These are phyloP conservation scores for Melanostoma mellinum DNA, from an alignment of 2,888 invertebrate species.

Conservation along the genomic window DNA sequence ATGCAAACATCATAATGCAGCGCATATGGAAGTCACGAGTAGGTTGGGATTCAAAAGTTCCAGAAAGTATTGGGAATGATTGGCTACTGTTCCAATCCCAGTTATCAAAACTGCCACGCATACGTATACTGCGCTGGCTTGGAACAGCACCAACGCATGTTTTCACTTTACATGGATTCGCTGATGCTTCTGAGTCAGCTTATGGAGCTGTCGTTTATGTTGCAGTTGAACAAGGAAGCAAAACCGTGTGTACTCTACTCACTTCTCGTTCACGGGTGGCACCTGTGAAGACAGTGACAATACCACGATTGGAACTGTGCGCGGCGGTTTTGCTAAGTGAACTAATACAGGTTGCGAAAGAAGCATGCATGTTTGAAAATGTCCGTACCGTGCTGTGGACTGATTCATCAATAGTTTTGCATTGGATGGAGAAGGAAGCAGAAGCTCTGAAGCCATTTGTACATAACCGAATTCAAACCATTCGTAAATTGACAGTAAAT, in stretches of 20 bases:
- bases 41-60: not conserved
- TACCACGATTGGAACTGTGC: slow-evolving; percentile 5
- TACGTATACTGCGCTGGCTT: too few species aligned
- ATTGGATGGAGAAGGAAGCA: not conserved
- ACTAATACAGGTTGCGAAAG: too few species aligned
- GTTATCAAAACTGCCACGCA: not conserved
- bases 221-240: not conserved
- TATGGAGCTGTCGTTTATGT: not conserved
- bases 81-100: slow-evolving; percentile 4
- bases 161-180: too few species aligned
- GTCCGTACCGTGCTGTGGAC: not conserved
- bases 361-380: not conserved
- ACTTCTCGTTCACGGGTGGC: not conserved
- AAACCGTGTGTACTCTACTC: not conserved
- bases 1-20: slow-evolving; percentile 33
- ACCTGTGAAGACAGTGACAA: not conserved
- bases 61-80: not conserved
- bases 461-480: not conserved
- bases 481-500: not conserved
- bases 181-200: not conserved
- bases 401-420: not conserved
- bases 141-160: too few species aligned
- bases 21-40: slow-evolving; percentile 1
- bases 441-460: not conserved
- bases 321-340: slow-evolving; percentile 2